Evolutionary conservation across 1,140 invertebrate genomes (phyloP).

Genomic region (Tetragonula clypearis): DNA sequence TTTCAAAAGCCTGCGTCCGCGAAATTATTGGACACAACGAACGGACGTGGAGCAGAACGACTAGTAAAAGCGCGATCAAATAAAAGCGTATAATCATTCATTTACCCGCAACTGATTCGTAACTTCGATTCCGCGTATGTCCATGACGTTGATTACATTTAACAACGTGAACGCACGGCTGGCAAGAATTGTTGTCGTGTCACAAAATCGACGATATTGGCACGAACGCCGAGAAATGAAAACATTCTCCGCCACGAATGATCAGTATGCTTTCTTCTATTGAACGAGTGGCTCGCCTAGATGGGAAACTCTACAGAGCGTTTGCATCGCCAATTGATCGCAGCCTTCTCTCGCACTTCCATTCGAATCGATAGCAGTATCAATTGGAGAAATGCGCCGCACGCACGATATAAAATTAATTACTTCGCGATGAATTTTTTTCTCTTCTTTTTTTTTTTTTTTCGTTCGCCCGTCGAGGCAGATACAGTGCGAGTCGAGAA

Average conservation of each 20-base stretch:
- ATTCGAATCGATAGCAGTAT: too few species aligned
- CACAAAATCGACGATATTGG: conserved; percentile 47
- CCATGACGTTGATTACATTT: conserved; percentile 68
- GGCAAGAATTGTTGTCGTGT: conserved; percentile 3
- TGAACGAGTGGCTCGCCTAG: background rate
- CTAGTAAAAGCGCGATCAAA: background rate
- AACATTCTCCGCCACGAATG: conserved; percentile 68
- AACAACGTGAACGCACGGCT: background rate
- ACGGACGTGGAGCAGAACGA: background rate
- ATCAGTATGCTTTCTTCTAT: conserved; percentile 45
- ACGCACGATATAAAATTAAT: background rate
- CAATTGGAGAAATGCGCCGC: background rate
- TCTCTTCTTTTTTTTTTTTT: too few species aligned
- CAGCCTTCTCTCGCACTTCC: too few species aligned
- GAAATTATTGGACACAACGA: background rate
- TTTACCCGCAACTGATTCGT: conserved; percentile 79
- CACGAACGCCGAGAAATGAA: conserved; percentile 48
- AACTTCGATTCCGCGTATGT: conserved; percentile 79
- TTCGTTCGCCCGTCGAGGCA: too few species aligned
- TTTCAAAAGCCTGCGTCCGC: background rate
- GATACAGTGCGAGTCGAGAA: background rate
- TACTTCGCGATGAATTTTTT: too few species aligned
- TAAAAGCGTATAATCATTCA: conserved; percentile 8
- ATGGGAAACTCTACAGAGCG: background rate
- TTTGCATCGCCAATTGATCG: background rate